A percentile compares a stretch with the other conserved stretches of the same genome.
phyloP scores from a whole-genome alignment of 2,888 invertebrate species.

The Listrodromus nycthemerus region DNA sequence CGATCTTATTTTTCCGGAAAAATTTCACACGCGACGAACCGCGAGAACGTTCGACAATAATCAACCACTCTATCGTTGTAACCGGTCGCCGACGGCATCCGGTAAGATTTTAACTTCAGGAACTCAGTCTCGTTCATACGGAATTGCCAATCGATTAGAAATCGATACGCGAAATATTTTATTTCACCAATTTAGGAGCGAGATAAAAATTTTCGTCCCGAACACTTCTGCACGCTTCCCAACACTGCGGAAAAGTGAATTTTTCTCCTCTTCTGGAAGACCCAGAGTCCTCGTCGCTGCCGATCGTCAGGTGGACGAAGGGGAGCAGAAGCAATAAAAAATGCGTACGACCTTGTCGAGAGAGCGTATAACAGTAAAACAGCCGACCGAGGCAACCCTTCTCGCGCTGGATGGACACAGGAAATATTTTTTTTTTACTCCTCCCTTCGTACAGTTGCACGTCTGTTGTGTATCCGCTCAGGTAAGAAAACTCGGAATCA shows the following conservation, averaged over 20 bases:
- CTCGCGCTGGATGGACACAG: constrained; percentile 37
- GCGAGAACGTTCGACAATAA: constrained; percentile 13
- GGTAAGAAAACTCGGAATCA: constrained; percentile 62
- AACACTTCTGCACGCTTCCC: constrained; percentile 42
- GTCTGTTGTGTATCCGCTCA: constrained; percentile 48
- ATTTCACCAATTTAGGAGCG: not conserved
- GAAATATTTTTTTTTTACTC: constrained; percentile 51
- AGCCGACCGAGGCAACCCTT: constrained; percentile 60
- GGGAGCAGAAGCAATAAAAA: constrained; percentile 43
- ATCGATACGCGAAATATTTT: not conserved
- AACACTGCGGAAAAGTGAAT: constrained; percentile 49
- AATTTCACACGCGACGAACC: constrained; percentile 64
- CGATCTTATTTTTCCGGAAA: constrained; percentile 50
- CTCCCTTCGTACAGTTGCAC: constrained; percentile 33
- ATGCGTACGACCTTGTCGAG: constrained; percentile 59
- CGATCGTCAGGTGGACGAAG: constrained; percentile 57
- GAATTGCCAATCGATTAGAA: not conserved
- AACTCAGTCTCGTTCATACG: not conserved
- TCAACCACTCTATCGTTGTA: not conserved
- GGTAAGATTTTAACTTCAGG: not conserved
- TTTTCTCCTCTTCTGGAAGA: constrained; percentile 27
- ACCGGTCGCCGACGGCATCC: not conserved
- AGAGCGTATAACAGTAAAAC: constrained; percentile 58
- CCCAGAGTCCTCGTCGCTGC: not conserved
- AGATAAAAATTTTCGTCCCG: constrained; percentile 7